Base-by-base conservation (phyloP, 2,113 vertebrate genomes). In the Pipa parva region DNA sequence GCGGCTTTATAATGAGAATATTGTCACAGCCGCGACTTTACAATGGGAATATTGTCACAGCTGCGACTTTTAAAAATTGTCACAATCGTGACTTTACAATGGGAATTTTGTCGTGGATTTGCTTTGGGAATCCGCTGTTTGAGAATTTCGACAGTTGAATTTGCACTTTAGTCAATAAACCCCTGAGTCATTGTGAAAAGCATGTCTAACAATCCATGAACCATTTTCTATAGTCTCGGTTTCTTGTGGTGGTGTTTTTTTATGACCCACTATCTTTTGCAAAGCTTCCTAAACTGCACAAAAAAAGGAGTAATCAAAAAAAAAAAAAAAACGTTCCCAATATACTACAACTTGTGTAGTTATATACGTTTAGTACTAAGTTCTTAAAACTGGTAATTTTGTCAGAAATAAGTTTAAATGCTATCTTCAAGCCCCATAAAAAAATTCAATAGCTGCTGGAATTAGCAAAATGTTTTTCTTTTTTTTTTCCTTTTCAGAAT, bases 401-500 rank as follows among this genome's bases (percentile, higher is more conserved):
- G 33, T 29, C 42, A 57, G 25, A 15, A 46, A 22, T 21, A 20
- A 5, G 21, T 31, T 57, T 50, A 33, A 48, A 50, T 67, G 39
- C 7, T 33, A 57, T 59, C 52, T 67, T 36, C 18, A 17, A 59
- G 55, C 29, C 17, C 20, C 15, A 37, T 37, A 59, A 26, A 67
- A 66, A 37, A 24, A 18, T 58, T 58, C 63, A 49, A 66, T 57
- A 48, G 54, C 52, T 66, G 20, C 20, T 25, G 10, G 26, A 58
- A 66, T 66, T 66, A 58, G 42, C 54, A 36, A 66, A 66, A 66
- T 62, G 59, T 13, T 50, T 62, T 62, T 62, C 24, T 59, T 25
- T 59, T 25, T 37, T 36, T 58, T 39, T 59, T 57, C 26, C 24
- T 27, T 25, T 31, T 33, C 28, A 28, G 29, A 27, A 49, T 48